Evolutionary conservation across 2,888 invertebrate genomes (phyloP), one percentile per base, ranked within the genome.

Genomic region (Drosophila sordidula): DNA sequence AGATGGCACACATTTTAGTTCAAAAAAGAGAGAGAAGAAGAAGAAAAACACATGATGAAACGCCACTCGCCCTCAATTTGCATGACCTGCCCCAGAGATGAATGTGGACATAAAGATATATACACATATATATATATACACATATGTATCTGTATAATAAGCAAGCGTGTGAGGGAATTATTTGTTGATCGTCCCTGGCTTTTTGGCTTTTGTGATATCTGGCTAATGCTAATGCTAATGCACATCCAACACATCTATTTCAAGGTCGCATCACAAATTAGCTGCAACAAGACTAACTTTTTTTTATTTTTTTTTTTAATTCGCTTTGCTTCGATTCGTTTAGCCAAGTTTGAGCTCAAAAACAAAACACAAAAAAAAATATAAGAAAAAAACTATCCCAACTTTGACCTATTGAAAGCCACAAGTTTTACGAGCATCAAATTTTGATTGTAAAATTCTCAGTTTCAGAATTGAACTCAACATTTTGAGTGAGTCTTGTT

Each of bases 201-300:
- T 22, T 41, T 71, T 78, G 72, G 59, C 71, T 75, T 66, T 73
- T 68, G 68, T 80, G 83, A 73, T 71, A 29, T 8, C 83, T 69
- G 86, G 55, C 80, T 79, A 73, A 82, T 75, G 87, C 76, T 79
- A 70, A 81, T 78, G 80, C 66, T 84, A 84, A 80, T 84, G 72
- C 67, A 65, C 65, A 70, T 70, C 47, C 49, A 68, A 51, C 57
- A 67, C 71, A 67, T 59, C 56, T 67, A 63, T 68, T 75, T 75
- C 78, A 75, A 75, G 75, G 75, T 77, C 74, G 68, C 47, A 50
- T 34, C 73, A 68, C 62, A 67, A 72, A 72, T 72, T 72, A 59
- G 74, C 73, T 73, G 74, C 74, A 73, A 26, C 70, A 44, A 49
- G 41, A 47, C 42, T 46, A 26, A 38, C 18, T 47, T 58, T 47